Evolutionary conservation across 2,888 invertebrate genomes (phyloP).

Genomic region (Chesias legatella): DNA sequence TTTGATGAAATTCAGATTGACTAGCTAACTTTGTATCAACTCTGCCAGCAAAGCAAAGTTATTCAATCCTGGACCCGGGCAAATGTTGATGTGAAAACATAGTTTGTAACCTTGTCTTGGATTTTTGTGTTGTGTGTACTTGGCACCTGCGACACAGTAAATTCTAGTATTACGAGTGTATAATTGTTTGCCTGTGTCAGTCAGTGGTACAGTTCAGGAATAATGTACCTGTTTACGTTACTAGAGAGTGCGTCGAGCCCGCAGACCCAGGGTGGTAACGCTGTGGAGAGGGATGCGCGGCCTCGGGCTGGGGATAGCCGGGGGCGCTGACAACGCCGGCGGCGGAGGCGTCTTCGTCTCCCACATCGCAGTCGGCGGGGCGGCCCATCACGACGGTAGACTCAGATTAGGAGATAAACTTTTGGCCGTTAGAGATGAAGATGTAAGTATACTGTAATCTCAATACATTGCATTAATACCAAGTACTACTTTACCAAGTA

Average conservation of each 20-base stretch:
- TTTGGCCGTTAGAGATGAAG: constrained; percentile 72
- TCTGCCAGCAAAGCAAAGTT: too few relatives aligned
- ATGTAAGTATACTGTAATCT: constrained; percentile 55
- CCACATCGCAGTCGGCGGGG: constrained; percentile 73
- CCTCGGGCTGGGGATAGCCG: constrained; percentile 71
- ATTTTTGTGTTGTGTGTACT: too few relatives aligned
- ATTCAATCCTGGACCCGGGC: too few relatives aligned
- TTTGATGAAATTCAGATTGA: too few relatives aligned
- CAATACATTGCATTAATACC: too few relatives aligned
- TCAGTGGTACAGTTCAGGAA: not conserved
- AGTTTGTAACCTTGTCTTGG: too few relatives aligned
- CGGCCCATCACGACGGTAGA: constrained; percentile 72
- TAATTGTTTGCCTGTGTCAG: too few relatives aligned
- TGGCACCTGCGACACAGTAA: too few relatives aligned
- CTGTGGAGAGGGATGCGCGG: constrained; percentile 71
- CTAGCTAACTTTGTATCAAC: too few relatives aligned
- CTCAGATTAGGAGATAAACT: constrained; percentile 75
- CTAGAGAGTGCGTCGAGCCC: constrained; percentile 68
- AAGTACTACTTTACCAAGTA: too few relatives aligned
- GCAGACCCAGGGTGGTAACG: constrained; percentile 67
- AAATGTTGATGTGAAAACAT: too few relatives aligned
- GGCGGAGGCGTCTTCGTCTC: constrained; percentile 75
- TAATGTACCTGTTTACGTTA: constrained; percentile 20
- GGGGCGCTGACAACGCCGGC: constrained; percentile 73
- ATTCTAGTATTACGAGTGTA: too few relatives aligned